Conservation (phyloP, 2,888 invertebrate species). For the Amphipoea lucens region DNA sequence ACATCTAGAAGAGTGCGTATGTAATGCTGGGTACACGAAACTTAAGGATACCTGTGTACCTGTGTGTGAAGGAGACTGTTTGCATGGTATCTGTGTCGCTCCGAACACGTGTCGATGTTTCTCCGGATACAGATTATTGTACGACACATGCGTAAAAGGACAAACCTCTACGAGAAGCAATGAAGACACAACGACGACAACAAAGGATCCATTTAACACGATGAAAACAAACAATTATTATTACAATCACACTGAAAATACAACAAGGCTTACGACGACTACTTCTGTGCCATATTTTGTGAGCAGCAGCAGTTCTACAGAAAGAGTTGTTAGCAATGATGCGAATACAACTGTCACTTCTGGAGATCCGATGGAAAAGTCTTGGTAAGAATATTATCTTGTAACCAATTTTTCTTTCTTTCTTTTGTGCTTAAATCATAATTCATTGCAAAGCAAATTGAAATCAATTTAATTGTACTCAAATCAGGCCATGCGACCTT, state of each 20-base stretch:
- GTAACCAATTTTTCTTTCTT: not conserved
- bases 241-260: not conserved
- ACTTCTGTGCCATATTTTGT: conserved; percentile 5
- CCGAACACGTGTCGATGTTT: conserved; percentile 64
- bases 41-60: conserved; percentile 36
- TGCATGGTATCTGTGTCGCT: conserved; percentile 66
- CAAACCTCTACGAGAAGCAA: not conserved
- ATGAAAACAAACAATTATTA: not conserved
- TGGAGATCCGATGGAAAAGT: not conserved
- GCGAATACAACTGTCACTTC: not conserved
- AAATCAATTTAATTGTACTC: not conserved
- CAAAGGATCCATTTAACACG: not conserved
- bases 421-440: not conserved
- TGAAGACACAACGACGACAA: conserved; percentile 12
- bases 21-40: conserved; percentile 43
- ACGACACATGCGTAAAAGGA: conserved; percentile 27
- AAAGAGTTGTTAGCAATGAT: not conserved
- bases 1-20: conserved; percentile 55
- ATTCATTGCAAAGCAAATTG: not conserved
- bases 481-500: not conserved
- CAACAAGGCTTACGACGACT: not conserved
- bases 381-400: conserved; percentile 20
- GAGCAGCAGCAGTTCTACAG: conserved; percentile 13
- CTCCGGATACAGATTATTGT: conserved; percentile 20
- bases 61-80: conserved; percentile 57